Conservation (phyloP, 37 sponge, comb jelly and placozoan genomes). For the Haliclona indistincta region DNA sequence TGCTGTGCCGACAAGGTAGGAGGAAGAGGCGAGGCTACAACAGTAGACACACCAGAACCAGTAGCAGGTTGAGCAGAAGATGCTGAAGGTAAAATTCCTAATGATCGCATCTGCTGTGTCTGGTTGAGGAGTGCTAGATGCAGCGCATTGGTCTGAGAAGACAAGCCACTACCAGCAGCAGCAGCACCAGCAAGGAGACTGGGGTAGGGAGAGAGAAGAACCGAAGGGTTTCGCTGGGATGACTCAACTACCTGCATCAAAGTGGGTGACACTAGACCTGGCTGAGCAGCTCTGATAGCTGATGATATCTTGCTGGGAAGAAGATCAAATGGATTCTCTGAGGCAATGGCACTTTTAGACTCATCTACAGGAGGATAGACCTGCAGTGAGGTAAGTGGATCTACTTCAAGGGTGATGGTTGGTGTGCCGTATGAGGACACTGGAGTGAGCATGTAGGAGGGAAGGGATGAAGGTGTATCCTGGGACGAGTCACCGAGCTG, state of each 20-base stretch:
- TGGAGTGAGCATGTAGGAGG: constrained; percentile 9
- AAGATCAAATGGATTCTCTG: constrained; percentile 3
- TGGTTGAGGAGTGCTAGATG: not conserved
- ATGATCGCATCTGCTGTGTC: not conserved
- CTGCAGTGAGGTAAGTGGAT: too few relatives aligned
- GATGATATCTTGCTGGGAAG: constrained; percentile 6
- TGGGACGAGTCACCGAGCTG: too few relatives aligned
- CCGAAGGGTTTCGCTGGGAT: too few relatives aligned
- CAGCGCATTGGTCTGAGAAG: too few relatives aligned
- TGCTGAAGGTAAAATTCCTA: not conserved
- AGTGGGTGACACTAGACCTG: too few relatives aligned
- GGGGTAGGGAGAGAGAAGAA: too few relatives aligned
- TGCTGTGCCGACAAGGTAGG: not conserved
- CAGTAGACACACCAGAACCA: not conserved
- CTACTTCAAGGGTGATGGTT: constrained; percentile 2
- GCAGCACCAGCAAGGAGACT: too few relatives aligned
- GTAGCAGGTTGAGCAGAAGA: not conserved
- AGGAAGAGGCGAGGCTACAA: not conserved
- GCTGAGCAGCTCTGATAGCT: not conserved
- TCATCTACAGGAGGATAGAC: not conserved
- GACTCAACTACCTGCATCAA: too few relatives aligned
- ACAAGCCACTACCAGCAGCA: too few relatives aligned
- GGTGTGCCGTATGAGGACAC: not conserved
- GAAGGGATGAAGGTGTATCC: too few relatives aligned
- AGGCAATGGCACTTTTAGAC: not conserved